Base-by-base conservation (phyloP, 2,888 invertebrate species). In the Lasiommata megera region DNA sequence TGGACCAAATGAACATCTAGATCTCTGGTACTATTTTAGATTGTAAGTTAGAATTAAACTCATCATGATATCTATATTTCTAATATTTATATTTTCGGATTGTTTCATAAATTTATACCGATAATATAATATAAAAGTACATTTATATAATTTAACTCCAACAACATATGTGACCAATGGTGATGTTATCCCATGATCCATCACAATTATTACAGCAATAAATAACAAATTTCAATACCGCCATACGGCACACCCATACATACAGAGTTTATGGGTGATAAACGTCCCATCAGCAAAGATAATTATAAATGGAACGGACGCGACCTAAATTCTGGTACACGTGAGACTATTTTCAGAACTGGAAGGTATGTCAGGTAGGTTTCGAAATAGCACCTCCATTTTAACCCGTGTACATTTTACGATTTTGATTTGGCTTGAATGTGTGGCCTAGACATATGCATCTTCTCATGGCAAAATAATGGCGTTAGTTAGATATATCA, bases 241-340 rank as follows among this genome's bases (percentile, higher is more conserved):
- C 40, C 47, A 56, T 52, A 43, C 34, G 54, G 48, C 48, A 61
- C 65, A 58, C 60, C 58, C 60, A 56, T 60, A 44, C 29, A 50
- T 62, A 64, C 55, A 55, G 40, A 41, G 59, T 67, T 67, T 65
- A 67, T 66, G 56, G 56, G 73, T 77, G 77, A 74, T 77, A 77
- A 82, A 76, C 76, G 79, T 74, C 73, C 74, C 77, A 80, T 80
- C 78, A 72, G 71, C 74, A 74, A 77, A 80, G 79, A 86, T 85
- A 85, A 82, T 82, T 85, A 83, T 84, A 84, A 79, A 80, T 74
- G 73, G 74, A 69, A 65, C 74, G 76, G 76, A 77, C 77, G 73
- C 83, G 88, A 86, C 88, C 88, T 74, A 82, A 82, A 88, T 88
- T 76, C 82, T 69, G 68, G 67, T 72, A 77, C 77, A 82, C 77